A percentile compares a stretch with the other conserved stretches of the same genome.
phyloP scores from a whole-genome alignment of 2,113 vertebrate genomes.

The Mobula hypostoma region DNA sequence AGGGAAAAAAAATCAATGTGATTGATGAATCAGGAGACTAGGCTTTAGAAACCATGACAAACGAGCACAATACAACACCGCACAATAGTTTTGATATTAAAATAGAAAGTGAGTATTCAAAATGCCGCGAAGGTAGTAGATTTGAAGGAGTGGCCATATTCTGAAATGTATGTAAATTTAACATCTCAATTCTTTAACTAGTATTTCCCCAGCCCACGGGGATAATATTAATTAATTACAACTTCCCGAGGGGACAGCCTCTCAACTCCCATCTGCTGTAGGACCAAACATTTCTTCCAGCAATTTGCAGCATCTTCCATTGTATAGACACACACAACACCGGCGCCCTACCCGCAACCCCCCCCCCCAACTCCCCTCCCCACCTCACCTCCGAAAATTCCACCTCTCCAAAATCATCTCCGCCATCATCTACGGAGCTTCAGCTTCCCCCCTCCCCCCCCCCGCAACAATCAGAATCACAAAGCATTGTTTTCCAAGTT shows the following conservation, averaged over 20 bases:
- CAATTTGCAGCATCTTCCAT: neutral
- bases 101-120: neutral
- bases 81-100: neutral
- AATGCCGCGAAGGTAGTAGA: neutral
- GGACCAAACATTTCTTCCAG: neutral
- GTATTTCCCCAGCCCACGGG: neutral
- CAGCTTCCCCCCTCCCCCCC: too few species aligned
- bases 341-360: neutral
- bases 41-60: neutral
- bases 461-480: neutral
- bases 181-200: neutral
- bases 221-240: slow-evolving; percentile 13
- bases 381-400: neutral
- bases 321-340: neutral
- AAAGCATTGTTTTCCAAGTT: neutral
- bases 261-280: slow-evolving; percentile 28
- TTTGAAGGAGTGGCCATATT: neutral
- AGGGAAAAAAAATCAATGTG: neutral
- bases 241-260: neutral
- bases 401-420: neutral
- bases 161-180: neutral
- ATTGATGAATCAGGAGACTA: neutral
- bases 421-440: neutral
- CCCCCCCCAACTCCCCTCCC: neutral
- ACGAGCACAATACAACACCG: neutral